Conservation (phyloP, 2,113 vertebrate genomes). For the Xiphophorus hellerii region DNA sequence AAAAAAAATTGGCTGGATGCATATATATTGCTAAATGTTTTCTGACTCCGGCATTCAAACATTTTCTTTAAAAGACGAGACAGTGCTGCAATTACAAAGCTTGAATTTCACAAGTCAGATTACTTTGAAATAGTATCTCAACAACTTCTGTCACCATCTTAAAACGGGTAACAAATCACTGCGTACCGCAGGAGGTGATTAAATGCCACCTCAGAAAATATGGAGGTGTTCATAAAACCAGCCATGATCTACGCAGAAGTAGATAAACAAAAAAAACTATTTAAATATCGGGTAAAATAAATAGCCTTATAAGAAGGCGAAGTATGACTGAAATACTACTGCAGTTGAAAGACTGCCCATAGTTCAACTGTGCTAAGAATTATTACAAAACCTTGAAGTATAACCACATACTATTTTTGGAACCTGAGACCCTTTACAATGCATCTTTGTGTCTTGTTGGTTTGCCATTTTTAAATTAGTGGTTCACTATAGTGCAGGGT, state of each 20-base stretch:
- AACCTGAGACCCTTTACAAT: no score
- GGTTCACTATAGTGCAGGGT: no score
- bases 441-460: no score
- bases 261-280: constrained; percentile 8
- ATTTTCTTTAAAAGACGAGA: no score
- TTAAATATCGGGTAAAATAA: neutral
- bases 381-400: no score
- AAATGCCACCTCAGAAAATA: constrained; percentile 22
- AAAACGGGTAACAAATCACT: constrained; percentile 32
- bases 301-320: no score
- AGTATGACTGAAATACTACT: constrained; percentile 6
- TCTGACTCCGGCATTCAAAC: neutral
- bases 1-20: no score
- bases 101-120: neutral
- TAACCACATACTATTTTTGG: no score
- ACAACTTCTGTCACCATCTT: constrained; percentile 18
- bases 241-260: constrained; percentile 2
- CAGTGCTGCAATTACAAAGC: neutral
- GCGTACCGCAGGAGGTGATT: constrained; percentile 8
- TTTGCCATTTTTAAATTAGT: no score
- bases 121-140: constrained; percentile 14
- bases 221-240: constrained; percentile 36
- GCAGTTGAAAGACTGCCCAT: constrained; percentile 5
- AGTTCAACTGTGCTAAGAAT: neutral
- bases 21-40: no score